Evolutionary conservation across 1,140 invertebrate genomes (phyloP).

Genomic region (Drosophila elegans): DNA sequence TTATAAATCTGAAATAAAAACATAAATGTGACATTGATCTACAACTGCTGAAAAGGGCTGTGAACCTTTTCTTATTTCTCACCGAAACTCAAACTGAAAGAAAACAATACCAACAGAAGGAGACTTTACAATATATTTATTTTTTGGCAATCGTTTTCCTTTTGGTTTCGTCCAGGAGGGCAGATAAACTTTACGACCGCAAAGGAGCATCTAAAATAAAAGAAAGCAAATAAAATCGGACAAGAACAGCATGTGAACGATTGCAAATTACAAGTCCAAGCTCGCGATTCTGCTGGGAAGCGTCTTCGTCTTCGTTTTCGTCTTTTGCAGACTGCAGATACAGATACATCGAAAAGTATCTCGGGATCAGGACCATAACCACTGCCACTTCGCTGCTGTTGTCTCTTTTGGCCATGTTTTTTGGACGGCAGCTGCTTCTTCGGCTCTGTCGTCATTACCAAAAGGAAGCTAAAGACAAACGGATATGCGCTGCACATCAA

Average conservation of each 20-base stretch:
- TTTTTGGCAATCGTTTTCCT: constrained; percentile 59
- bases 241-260: constrained; percentile 81
- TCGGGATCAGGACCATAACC: constrained; percentile 52
- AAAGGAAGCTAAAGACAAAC: constrained; percentile 83
- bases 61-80: constrained; percentile 60
- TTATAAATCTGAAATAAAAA: constrained; percentile 73
- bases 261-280: constrained; percentile 74
- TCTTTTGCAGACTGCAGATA: constrained; percentile 7
- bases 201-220: constrained; percentile 51
- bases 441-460: constrained; percentile 74
- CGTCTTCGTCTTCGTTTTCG: neutral
- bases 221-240: constrained; percentile 79
- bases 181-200: constrained; percentile 71
- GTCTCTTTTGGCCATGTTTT: constrained; percentile 29
- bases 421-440: constrained; percentile 75
- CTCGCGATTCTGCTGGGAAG: constrained; percentile 29
- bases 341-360: constrained; percentile 50
- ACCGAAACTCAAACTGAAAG: constrained; percentile 10
- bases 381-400: constrained; percentile 13
- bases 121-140: constrained; percentile 52
- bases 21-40: constrained; percentile 80
- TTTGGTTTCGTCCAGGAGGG: constrained; percentile 9
- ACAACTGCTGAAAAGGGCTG: constrained; percentile 46
- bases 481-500: constrained; percentile 79
- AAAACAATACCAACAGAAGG: constrained; percentile 25